Percentiles rank a stretch among this genome's conserved stretches.
These are phyloP conservation scores for Microvelia longipes DNA, from an alignment of 1,140 invertebrate species.

Conservation along the genomic window DNA sequence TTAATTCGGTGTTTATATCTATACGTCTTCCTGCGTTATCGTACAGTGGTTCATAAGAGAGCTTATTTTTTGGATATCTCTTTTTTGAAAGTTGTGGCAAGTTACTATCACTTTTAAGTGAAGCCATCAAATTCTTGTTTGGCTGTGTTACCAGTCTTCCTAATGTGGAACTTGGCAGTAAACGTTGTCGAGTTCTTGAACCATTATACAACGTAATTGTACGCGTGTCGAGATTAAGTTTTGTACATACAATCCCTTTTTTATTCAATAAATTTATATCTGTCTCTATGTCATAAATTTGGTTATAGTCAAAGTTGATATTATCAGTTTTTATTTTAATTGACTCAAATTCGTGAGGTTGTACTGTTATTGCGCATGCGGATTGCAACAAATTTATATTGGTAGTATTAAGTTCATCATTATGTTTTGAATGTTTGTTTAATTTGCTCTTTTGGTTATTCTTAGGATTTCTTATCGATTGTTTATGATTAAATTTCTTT, in stretches of 20 bases:
- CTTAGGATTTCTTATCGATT: background rate
- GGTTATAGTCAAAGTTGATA: too few relatives aligned
- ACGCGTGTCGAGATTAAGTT: background rate
- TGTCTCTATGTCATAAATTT: too few relatives aligned
- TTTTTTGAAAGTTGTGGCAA: background rate
- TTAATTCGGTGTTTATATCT: background rate
- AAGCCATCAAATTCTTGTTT: background rate
- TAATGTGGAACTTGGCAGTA: background rate
- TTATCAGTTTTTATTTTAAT: too few relatives aligned
- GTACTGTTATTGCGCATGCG: too few relatives aligned
- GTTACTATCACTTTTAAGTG: background rate
- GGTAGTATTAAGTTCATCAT: too few relatives aligned
- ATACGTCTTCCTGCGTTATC: background rate
- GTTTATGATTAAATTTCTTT: too few relatives aligned
- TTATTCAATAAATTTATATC: too few relatives aligned
- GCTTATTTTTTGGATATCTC: background rate
- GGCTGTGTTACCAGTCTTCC: background rate
- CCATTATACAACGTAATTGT: background rate
- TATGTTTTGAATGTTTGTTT: too few relatives aligned
- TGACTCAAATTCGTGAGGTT: too few relatives aligned
- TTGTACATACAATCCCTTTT: background rate
- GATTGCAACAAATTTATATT: too few relatives aligned
- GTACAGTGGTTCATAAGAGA: background rate
- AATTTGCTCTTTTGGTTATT: too few relatives aligned
- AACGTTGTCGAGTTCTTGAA: background rate